These are phyloP conservation scores for Bradypodion pumilum DNA, from an alignment of 2,797 vertebrate genomes.

Conservation along the genomic window DNA sequence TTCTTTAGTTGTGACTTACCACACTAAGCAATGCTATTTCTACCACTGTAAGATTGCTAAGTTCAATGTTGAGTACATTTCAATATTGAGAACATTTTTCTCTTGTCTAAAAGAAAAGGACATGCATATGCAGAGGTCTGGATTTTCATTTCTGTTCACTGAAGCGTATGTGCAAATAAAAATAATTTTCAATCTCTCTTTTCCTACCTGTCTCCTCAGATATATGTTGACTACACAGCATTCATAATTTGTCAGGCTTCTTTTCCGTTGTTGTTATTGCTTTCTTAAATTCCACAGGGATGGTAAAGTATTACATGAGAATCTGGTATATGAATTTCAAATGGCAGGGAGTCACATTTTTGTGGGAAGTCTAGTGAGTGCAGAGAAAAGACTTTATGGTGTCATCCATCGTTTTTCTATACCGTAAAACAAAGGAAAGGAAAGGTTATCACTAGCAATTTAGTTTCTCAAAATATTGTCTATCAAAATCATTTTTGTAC, in stretches of 20 bases:
- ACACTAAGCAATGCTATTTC: no score
- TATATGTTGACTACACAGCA: constrained; percentile 6
- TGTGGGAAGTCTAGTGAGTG: neutral
- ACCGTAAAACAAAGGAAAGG: neutral
- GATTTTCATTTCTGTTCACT: constrained; percentile 44
- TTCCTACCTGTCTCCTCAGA: neutral
- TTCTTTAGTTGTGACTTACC: no score
- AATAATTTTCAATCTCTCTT: constrained; percentile 11
- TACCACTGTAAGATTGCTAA: neutral
- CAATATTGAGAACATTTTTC: constrained; percentile 12
- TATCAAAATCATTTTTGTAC: neutral
- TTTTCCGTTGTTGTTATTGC: neutral
- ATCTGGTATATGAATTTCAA: constrained; percentile 17
- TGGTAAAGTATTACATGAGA: neutral
- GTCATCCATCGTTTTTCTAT: neutral
- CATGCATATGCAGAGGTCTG: constrained; percentile 5
- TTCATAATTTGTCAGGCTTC: neutral
- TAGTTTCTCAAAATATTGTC: neutral
- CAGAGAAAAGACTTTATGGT: neutral
- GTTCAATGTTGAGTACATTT: constrained; percentile 13
- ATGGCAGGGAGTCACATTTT: neutral
- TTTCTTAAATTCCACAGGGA: neutral
- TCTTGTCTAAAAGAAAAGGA: neutral
- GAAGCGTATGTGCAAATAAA: constrained; percentile 17
- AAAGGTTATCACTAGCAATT: neutral